phyloP scores from a whole-genome alignment of 2,113 vertebrate genomes.

The Pygathrix nemaeus region DNA sequence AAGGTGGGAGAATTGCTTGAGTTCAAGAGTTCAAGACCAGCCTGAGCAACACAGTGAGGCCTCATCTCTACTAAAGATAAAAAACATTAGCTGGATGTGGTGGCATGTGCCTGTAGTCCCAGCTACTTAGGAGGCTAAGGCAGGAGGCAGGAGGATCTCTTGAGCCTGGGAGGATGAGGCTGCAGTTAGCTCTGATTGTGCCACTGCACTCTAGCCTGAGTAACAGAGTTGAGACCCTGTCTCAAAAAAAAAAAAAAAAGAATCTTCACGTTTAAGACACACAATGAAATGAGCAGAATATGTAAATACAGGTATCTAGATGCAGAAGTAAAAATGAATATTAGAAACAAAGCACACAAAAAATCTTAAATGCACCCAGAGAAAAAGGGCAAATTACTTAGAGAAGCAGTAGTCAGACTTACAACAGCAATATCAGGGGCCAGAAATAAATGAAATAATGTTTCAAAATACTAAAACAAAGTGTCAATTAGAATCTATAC shows the following conservation, averaged over 20 bases:
- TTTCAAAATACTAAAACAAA: conserved; percentile 24
- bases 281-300: not conserved
- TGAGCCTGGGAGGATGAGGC: not conserved
- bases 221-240: not conserved
- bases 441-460: not conserved
- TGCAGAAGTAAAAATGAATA: not conserved
- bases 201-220: not conserved
- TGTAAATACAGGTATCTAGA: not conserved
- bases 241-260: not conserved
- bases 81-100: not conserved
- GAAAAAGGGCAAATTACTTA: not conserved
- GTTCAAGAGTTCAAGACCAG: not conserved
- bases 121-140: not conserved
- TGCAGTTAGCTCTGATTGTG: not conserved
- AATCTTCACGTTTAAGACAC: not conserved
- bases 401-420: not conserved
- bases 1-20: not conserved
- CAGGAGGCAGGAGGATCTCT: not conserved
- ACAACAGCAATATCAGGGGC: not conserved
- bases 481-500: not conserved
- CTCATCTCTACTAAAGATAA: not conserved
- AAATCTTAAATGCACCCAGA: not conserved
- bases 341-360: not conserved
- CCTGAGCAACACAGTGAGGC: not conserved
- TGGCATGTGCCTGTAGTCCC: not conserved